Evolutionary conservation across 1,140 invertebrate species (phyloP).

Genomic region (Trachymyrmex cornetzi): DNA sequence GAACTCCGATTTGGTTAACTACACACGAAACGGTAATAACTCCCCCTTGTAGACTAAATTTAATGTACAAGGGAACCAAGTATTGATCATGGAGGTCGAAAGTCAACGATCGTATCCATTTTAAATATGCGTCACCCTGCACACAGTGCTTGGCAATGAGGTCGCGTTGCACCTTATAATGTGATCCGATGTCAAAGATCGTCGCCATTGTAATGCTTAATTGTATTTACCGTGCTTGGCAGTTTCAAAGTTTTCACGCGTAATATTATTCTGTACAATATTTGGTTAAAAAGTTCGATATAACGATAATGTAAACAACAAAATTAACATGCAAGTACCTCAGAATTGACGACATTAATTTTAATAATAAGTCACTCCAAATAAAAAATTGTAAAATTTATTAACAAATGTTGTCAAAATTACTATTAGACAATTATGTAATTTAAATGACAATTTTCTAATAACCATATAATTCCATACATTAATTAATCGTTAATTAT

Average conservation of each 20-base stretch:
- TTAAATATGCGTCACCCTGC: slow-evolving; percentile 63
- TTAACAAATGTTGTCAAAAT: background rate
- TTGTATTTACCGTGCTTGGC: slow-evolving; percentile 14
- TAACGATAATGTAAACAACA: background rate
- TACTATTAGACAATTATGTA: no score
- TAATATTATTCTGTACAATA: slow-evolving; percentile 29
- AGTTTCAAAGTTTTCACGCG: slow-evolving; percentile 27
- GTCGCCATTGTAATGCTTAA: slow-evolving; percentile 44
- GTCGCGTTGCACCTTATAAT: slow-evolving; percentile 54
- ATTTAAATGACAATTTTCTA: background rate
- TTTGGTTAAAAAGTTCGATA: background rate
- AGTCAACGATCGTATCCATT: slow-evolving; percentile 70
- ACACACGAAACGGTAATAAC: slow-evolving; percentile 77
- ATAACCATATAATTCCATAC: background rate
- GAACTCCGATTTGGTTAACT: slow-evolving; percentile 75
- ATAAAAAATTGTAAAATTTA: slow-evolving; percentile 9
- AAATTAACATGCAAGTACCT: background rate
- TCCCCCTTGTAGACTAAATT: slow-evolving; percentile 70
- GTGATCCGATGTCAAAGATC: slow-evolving; percentile 53
- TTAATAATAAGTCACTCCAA: background rate
- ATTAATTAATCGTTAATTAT: no score
- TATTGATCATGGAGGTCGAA: slow-evolving; percentile 71
- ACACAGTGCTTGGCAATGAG: slow-evolving; percentile 33
- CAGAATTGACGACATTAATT: background rate
- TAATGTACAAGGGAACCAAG: slow-evolving; percentile 65